Base-by-base conservation (phyloP, 2,113 vertebrate genomes). In the Carassius carassius region DNA sequence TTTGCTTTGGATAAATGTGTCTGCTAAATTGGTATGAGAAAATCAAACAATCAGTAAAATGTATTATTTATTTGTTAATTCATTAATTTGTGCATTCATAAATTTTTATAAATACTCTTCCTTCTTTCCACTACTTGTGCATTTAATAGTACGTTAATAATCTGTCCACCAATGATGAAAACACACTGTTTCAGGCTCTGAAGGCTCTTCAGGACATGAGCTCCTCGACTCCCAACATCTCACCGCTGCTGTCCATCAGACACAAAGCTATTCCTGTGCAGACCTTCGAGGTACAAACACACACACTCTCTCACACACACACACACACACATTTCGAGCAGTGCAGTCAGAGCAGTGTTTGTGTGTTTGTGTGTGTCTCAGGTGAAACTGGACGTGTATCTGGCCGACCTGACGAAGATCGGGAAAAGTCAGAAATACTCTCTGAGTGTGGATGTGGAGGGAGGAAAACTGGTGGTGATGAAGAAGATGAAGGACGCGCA, bases 341-440 rank as follows among this genome's bases (percentile, higher is more conserved):
- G 14, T 54, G 49, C 13, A 16, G 49, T 16, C 49, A 5, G 14
- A 17, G 0, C 0, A 51, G 41, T 10, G 41, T 9, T n/a, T n/a
- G n/a, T 41, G 44, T 47, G 51, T 73, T 32, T 74, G 29, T 81
- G 5, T 82, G 41, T 80, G 49, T 82, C 3, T 75, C 91, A 99
- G 97, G 97, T 98, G 80, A 99, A 99, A 91, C 91, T 97, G 78
- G 98, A 99, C 60, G 95, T 97, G 77, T 97, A 96, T 81, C 88
- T 99, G 89, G 95, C 97, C 0, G 98, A 99, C 89, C 94, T 99
- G 88, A 96, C 98, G 44, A 99, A 99, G 92, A 97, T 99, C 0
- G 98, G 97, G 25, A 99, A 99, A 90, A 97, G 96, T 0, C 97
- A 98, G 93, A 99, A 98, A 86, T 96, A 97, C 92, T 97, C 96